Conservation (phyloP, 2,113 vertebrate genomes). For the Micronycteris hirsuta region DNA sequence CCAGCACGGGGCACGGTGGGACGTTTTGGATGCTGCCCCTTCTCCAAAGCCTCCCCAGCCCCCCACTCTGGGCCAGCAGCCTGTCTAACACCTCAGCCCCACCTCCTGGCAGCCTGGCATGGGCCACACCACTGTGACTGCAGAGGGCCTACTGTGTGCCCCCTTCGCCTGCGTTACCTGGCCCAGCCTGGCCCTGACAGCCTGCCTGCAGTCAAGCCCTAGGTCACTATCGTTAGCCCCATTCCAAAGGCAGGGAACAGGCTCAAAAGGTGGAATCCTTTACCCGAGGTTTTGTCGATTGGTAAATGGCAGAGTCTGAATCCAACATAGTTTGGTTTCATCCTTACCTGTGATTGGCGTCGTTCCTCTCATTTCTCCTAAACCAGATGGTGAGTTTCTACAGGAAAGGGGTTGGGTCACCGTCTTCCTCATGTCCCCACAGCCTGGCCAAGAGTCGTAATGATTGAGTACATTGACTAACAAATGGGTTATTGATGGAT, state of each 20-base stretch:
- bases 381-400: not conserved
- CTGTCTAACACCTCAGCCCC: fast-evolving
- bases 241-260: not conserved
- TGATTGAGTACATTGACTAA: not conserved
- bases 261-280: not conserved
- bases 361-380: not conserved
- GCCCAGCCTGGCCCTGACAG: not conserved
- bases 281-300: not conserved
- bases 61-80: not conserved
- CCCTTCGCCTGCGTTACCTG: fast-evolving
- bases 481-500: not conserved
- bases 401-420: not conserved
- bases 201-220: not conserved
- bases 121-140: fast-evolving
- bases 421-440: not conserved
- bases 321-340: not conserved
- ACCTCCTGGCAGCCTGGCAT: fast-evolving
- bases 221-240: not conserved
- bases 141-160: not conserved
- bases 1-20: fast-evolving
- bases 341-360: not conserved
- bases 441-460: not conserved
- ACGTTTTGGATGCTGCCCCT: not conserved
- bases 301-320: not conserved
- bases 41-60: not conserved